phyloP scores from a whole-genome alignment of 2,113 vertebrate species.

The Todiramphus chloris region DNA sequence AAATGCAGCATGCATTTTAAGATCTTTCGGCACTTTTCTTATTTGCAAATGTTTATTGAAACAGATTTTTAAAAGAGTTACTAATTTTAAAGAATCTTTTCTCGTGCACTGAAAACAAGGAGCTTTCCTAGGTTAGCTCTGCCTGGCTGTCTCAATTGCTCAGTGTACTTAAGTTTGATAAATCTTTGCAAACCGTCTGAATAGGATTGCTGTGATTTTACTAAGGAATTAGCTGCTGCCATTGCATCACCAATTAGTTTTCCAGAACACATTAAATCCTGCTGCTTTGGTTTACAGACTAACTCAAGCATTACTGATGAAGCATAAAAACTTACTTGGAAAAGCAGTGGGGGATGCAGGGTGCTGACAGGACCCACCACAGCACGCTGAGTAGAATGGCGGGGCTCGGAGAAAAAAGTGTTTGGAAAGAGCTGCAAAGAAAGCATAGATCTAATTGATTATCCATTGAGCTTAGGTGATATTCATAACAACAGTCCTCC shows the following conservation, averaged over 20 bases:
- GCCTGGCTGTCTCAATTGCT: conserved; percentile 70
- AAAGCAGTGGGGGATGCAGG: conserved; percentile 85
- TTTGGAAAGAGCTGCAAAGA: conserved; percentile 84
- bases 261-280: conserved; percentile 89
- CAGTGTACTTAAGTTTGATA: conserved; percentile 78
- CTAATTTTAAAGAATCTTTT: conserved; percentile 62
- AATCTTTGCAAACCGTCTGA: conserved; percentile 83
- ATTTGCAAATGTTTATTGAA: conserved; percentile 56
- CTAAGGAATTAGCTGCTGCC: conserved; percentile 89
- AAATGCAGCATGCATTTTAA: background rate
- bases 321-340: conserved; percentile 96
- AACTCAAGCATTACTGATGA: conserved; percentile 93
- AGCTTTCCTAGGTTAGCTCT: conserved; percentile 48
- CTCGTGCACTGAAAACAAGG: conserved; percentile 65
- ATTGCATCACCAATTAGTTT: conserved; percentile 93
- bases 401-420: conserved; percentile 82
- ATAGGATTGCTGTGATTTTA: conserved; percentile 87
- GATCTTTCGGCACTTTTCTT: conserved; percentile 8
- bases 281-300: conserved; percentile 89
- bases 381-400: conserved; percentile 83
- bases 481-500: conserved; percentile 38
- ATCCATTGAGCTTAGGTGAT: conserved; percentile 55
- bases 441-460: conserved; percentile 68
- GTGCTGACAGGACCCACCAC: conserved; percentile 88
- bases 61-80: conserved; percentile 54